Evolutionary conservation across 2,797 vertebrate species (phyloP), one percentile per base, ranked within the genome.

Genomic region (Paramormyrops hopkinsi): DNA sequence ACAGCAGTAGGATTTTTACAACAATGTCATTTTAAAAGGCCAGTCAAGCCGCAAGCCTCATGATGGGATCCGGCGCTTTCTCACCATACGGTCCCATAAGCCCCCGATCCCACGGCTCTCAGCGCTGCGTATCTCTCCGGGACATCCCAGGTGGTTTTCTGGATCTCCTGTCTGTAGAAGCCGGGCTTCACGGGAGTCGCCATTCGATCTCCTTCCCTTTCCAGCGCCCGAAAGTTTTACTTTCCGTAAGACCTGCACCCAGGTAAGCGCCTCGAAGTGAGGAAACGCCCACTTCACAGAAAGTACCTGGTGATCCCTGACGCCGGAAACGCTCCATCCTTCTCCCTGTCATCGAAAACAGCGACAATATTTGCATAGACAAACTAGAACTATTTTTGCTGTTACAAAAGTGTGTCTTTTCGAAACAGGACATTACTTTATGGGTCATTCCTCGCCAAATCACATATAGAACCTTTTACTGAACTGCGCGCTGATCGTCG

Each of bases 81-180:
- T 96, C 91, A 97, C 96, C 96, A 97, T 0, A 97, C 97, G 0
- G 96, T 97, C 46, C 97, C 97, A 92, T 97, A 97, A 0, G 97
- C 96, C 56, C 97, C 97, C 29, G 96, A 95, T 4, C 97, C 97
- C 2, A 97, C 85, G 0, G 95, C n/a, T 19, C 88, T 92, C 89
- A 97, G 94, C n/a, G 92, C 46, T 6, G 90, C 88, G 92, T 97
- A 97, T 54, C 94, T 92, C 4, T 92, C 89, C 37, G 95, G 96
- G 54, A 96, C 91, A 37, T 97, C 96, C 97, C 97, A 97, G 4
- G 94, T 96, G 2, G 96, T 97, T 87, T 96, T 96, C 91, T 97
- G 96, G 85, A 97, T 87, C 88, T 97, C 97, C 73, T 92, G 62
- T 7, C 94, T 92, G 87, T 95, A 93, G 62, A 94, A 97, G 0